Conservation (phyloP, 2,113 vertebrate species). For the Tragelaphus strepsiceros region DNA sequence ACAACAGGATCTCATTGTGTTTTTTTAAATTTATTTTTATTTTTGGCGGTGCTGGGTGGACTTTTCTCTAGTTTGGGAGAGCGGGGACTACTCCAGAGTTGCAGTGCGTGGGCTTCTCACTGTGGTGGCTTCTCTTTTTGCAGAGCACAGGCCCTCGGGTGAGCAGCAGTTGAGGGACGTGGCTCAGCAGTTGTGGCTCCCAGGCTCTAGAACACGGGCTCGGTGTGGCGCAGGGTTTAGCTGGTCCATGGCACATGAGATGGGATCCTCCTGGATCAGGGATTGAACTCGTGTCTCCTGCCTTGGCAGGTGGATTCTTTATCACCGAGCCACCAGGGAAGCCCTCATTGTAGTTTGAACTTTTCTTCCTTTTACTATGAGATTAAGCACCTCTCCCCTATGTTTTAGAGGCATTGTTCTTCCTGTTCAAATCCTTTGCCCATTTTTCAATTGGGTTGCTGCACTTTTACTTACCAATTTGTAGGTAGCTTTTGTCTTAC, state of each 20-base stretch:
- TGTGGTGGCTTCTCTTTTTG: not conserved
- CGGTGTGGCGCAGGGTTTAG: fast-evolving
- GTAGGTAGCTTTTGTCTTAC: not conserved
- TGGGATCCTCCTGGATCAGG: not conserved
- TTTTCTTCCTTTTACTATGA: not conserved
- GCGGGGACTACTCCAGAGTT: not conserved
- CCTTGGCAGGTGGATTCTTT: not conserved
- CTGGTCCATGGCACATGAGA: not conserved
- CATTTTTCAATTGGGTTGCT: not conserved
- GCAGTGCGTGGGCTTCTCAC: not conserved
- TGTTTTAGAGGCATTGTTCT: not conserved
- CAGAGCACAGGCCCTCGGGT: not conserved
- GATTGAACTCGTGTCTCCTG: not conserved
- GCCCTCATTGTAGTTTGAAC: not conserved
- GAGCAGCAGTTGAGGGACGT: not conserved
- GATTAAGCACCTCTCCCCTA: not conserved
- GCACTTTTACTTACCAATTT: not conserved
- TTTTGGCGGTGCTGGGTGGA: not conserved
- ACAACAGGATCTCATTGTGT: not conserved
- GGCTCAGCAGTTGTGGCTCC: not conserved
- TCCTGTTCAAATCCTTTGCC: not conserved
- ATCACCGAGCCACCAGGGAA: not conserved
- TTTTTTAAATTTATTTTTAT: not conserved
- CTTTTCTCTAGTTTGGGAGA: not conserved
- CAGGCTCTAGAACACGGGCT: not conserved